Conservation (phyloP, 2,113 vertebrate species). For the Morone chrysops region DNA sequence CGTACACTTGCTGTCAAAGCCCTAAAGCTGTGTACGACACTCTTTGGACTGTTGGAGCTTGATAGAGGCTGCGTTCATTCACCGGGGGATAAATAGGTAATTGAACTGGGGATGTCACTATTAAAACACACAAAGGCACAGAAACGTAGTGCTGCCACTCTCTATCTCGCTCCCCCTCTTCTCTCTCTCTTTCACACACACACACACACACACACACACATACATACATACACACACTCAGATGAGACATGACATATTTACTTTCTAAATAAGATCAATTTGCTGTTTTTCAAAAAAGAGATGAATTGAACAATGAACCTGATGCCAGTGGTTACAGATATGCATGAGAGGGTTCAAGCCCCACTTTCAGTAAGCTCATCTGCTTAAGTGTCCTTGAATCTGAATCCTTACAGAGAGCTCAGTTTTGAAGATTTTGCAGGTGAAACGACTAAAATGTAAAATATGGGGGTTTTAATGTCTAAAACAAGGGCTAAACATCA, state of each 20-base stretch:
- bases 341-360: conserved; percentile 8
- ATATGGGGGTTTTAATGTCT: not conserved
- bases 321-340: conserved; percentile 5
- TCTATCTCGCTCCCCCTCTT: not conserved
- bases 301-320: not conserved
- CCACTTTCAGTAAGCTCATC: not conserved
- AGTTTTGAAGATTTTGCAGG: not conserved
- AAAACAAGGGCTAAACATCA: not conserved
- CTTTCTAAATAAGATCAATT: conserved; percentile 16
- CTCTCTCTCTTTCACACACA: too few relatives aligned
- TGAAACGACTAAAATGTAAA: not conserved
- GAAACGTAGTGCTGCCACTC: conserved; percentile 17
- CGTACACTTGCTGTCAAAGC: conserved; percentile 41
- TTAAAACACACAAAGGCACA: conserved; percentile 56
- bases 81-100: conserved; percentile 66
- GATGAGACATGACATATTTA: conserved; percentile 1
- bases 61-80: conserved; percentile 50
- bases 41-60: conserved; percentile 46
- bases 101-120: conserved; percentile 51
- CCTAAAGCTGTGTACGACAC: conserved; percentile 42
- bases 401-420: not conserved
- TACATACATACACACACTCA: not conserved
- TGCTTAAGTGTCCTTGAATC: conserved; percentile 23
- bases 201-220: not conserved
- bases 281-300: not conserved